Conservation (phyloP, 2,888 invertebrate species). For the Rutpela maculata region DNA sequence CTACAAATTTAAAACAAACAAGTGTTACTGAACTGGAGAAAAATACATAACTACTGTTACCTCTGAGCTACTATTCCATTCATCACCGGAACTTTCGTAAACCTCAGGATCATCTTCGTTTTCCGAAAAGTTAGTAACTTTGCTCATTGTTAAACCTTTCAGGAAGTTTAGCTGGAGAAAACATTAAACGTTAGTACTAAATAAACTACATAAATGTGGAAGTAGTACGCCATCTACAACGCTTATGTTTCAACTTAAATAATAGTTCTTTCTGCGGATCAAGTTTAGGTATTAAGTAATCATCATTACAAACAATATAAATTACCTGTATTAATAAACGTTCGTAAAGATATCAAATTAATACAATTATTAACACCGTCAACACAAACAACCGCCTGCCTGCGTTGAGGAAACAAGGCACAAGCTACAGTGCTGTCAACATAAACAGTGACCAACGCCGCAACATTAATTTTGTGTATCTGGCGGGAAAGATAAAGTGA, state of each 20-base stretch:
- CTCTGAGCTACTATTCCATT: conserved; percentile 64
- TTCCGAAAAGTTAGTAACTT: conserved; percentile 64
- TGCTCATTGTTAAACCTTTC: conserved; percentile 29
- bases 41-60: conserved; percentile 33
- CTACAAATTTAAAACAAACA: conserved; percentile 49
- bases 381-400: conserved; percentile 37
- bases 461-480: not conserved
- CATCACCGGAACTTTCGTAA: conserved; percentile 70
- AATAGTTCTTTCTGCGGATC: not conserved
- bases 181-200: not conserved
- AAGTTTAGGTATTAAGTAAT: not conserved
- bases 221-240: conserved; percentile 43
- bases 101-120: conserved; percentile 71
- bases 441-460: conserved; percentile 8
- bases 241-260: not conserved
- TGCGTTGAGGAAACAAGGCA: conserved; percentile 36
- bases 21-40: not conserved
- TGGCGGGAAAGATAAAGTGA: conserved; percentile 10
- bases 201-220: not conserved
- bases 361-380: conserved; percentile 8
- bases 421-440: conserved; percentile 41
- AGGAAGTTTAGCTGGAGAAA: conserved; percentile 20
- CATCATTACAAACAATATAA: not conserved
- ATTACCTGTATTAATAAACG: conserved; percentile 15
- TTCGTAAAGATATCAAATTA: not conserved